Base-by-base conservation (phyloP, 1,140 invertebrate species). In the Bacillus rossius region DNA sequence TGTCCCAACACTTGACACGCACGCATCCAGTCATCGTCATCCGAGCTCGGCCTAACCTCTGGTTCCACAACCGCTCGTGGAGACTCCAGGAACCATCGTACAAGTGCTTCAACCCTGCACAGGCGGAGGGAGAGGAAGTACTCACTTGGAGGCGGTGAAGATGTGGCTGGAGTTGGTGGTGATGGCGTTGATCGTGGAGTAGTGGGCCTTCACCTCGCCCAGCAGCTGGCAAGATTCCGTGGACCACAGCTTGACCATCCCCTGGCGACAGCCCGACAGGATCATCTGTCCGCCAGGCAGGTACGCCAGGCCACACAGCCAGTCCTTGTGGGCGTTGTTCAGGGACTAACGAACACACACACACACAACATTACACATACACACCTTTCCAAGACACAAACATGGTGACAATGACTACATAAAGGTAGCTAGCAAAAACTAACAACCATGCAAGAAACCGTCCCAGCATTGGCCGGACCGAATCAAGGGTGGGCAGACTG, bases 311-410 rank as follows among this genome's bases (percentile, higher is more conserved):
- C 89, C 91, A 68, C 87, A 87, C 50, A 95, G 85, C 92, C 91
- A 94, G 72, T 92, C 90, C 72, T 89, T 91, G 73, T 95, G 92
- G 34, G 91, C 91, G 72, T 89, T 88, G 71, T 90, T 93, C 17
- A 92, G 71, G 25, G 88, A 90, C 81, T 92, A 77, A 22, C 81
- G 68, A 60, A n/a, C n/a, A n/a, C n/a, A n/a, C n/a, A n/a, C n/a
- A n/a, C n/a, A n/a, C n/a, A n/a, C n/a, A n/a, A n/a, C n/a, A n/a
- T n/a, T n/a, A n/a, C n/a, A n/a, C n/a, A n/a, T n/a, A n/a, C n/a
- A n/a, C n/a, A n/a, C n/a, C n/a, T n/a, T n/a, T n/a, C n/a, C 8
- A 45, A 45, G 38, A 2, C 14, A 14, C 14, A 1, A 41, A 41
- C 16, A n/a, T 41, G 14, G 1, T n/a, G 16, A 1, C 14, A 41